Evolutionary conservation across 2,113 vertebrate genomes (phyloP), one percentile per base, ranked within the genome.

Genomic region (Chlorodrepanis virens): DNA sequence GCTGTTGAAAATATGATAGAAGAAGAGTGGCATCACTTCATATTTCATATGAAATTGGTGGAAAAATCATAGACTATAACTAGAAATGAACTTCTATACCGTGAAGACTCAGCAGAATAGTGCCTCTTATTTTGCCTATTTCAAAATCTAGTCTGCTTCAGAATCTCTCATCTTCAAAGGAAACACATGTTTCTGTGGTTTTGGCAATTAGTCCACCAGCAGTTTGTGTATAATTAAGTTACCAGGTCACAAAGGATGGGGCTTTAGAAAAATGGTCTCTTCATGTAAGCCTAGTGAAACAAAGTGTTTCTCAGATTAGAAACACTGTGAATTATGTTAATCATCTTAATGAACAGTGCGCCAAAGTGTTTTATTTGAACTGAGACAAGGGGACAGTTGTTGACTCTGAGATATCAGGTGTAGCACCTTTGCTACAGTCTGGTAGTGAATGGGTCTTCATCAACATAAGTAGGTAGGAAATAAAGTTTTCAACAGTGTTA

Each of bases 381-480:
- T 50, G 67, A 65, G 71, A 53, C 20, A 71, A 64, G 18, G 12
- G 50, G 28, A n/a, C 49, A 45, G 17, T 53, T 84, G 29, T 56
- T 77, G 54, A 28, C 18, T 57, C 9, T 47, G 45, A 75, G 60
- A 31, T 23, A n/a, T 76, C 2, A 78, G 35, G 20, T 54, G 10
- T 35, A 68, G 9, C 29, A 63, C 31, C 44, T 85, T 87, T 84
- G 11, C 70, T 37, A 2, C 42, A 84, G 23, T 45, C 24, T 44
- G 28, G 20, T 61, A 40, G 19, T 40, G 14, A 37, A 11, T 72
- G n/a, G 4, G 5, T 80, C 22, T 68, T 69, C 50, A 37, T 57
- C 40, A 56, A 0, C 0, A 0, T 21, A 60, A 47, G 23, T 21
- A 85, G 50, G 23, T 70, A 56, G n/a, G 19, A 71, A 71, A 56